phyloP scores from a whole-genome alignment of 2,888 invertebrate genomes.

The Apotomis turbidana region DNA sequence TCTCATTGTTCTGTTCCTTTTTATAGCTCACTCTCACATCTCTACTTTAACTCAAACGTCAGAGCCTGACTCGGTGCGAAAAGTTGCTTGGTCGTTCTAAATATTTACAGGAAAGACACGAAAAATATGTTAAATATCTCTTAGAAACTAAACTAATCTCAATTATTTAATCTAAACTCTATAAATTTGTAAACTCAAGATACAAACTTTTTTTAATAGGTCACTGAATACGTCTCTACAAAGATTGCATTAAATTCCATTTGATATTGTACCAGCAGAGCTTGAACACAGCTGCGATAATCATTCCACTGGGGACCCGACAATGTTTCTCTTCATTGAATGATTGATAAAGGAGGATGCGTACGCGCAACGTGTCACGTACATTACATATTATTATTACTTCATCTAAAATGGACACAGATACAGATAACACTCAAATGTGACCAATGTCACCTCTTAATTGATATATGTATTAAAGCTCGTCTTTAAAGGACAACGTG shows the following conservation, averaged over 20 bases:
- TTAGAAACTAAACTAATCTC: too few relatives aligned
- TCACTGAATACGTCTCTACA: not conserved
- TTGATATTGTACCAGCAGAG: not conserved
- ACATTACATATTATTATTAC: slow-evolving; percentile 12
- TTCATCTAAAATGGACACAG: slow-evolving; percentile 9
- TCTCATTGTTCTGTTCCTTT: too few relatives aligned
- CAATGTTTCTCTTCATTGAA: slow-evolving; percentile 39
- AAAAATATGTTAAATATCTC: too few relatives aligned
- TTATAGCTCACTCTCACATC: too few relatives aligned
- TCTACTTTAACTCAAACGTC: not conserved
- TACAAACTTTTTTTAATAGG: not conserved
- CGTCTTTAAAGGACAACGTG: too few relatives aligned
- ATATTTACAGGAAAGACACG: too few relatives aligned
- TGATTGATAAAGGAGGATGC: slow-evolving; percentile 39
- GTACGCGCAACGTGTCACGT: slow-evolving; percentile 30
- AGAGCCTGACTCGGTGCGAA: too few relatives aligned
- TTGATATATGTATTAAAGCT: too few relatives aligned
- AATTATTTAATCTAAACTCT: too few relatives aligned
- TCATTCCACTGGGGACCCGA: slow-evolving; percentile 34
- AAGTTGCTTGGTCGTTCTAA: too few relatives aligned
- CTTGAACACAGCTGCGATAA: slow-evolving; percentile 26
- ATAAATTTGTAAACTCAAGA: too few relatives aligned
- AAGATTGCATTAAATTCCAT: not conserved
- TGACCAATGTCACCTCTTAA: too few relatives aligned
- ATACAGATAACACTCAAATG: not conserved